Evolutionary conservation across 2,113 vertebrate species (phyloP), one percentile per base, ranked within the genome.

Genomic region (Brienomyrus longianalis): DNA sequence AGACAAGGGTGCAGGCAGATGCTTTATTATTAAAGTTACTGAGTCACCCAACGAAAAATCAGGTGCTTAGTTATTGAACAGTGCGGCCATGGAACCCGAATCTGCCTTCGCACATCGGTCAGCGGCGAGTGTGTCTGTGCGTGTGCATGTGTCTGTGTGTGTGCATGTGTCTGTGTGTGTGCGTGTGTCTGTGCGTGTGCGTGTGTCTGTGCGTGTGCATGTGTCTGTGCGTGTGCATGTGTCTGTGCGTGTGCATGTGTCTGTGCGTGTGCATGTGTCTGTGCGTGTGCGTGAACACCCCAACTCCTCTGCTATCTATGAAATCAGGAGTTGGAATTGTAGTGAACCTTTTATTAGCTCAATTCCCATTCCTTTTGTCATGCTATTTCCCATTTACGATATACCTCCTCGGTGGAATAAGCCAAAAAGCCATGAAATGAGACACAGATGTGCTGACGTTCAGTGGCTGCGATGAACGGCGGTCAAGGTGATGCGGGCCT

Each of bases 1-100:
- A 92, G 93, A 93, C 7, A 10, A 52, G 17, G n/a, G 35, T 13
- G 23, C 62, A 66, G 62, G n/a, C 62, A 66, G 62, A 31, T 3
- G 0, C n/a, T 66, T 66, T 66, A n/a, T 66, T 66, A 11, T 27
- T 27, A 66, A 66, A 66, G 62, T 66, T 66, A 31, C 62, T 70
- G n/a, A 70, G 27, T 70, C 62, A 15, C 27, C 62, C n/a, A 70
- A 31, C 0, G 1, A 70, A 70, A 70, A 70, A 70, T 10, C n/a
- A 70, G 62, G 10, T 70, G 62, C n/a, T 70, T 27, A 10, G 62
- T 66, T 70, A 70, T 27, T 70, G 27, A 31, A 70, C 62, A 70
- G n/a, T 27, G 10, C 31, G 62, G 27, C 62, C 62, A 31, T 1
- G 27, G 62, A 70, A 13, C 10, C 10, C 10, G 10, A 11, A 31